phyloP scores from a whole-genome alignment of 2,888 invertebrate species.

The Callyntrura guangdongensis region DNA sequence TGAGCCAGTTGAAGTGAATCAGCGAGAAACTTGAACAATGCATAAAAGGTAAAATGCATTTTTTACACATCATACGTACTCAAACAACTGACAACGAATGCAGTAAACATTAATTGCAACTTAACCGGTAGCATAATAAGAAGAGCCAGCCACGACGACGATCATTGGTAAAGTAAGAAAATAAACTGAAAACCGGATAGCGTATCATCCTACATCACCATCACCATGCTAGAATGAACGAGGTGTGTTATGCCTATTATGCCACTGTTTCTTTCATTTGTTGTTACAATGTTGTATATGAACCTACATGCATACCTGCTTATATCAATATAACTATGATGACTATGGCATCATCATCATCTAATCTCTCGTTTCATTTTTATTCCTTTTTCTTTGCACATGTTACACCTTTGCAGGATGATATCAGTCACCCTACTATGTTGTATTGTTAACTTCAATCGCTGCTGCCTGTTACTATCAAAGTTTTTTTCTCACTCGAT shows the following conservation, averaged over 20 bases:
- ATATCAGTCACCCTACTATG: not conserved
- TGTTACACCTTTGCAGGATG: slow-evolving; percentile 23
- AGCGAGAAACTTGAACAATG: slow-evolving; percentile 14
- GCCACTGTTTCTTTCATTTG: slow-evolving; percentile 44
- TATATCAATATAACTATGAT: too few relatives aligned
- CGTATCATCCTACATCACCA: slow-evolving; percentile 40
- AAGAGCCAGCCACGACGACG: not conserved
- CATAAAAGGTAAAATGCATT: slow-evolving; percentile 52
- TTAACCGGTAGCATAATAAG: slow-evolving; percentile 55
- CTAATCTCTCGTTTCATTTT: not conserved
- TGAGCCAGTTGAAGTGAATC: not conserved
- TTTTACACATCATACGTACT: not conserved
- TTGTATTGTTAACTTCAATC: not conserved
- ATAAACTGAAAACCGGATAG: slow-evolving; percentile 64
- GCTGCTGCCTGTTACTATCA: not conserved
- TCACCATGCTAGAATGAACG: slow-evolving; percentile 22
- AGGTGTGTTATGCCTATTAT: slow-evolving; percentile 53
- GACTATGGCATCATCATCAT: slow-evolving; percentile 21
- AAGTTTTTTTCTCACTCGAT: not conserved
- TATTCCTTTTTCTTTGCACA: slow-evolving; percentile 1
- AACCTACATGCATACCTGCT: too few relatives aligned
- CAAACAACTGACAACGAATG: not conserved
- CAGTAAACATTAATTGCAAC: slow-evolving; percentile 30
- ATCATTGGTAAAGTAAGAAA: not conserved
- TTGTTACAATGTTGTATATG: slow-evolving; percentile 4